Conservation (phyloP, 2,113 vertebrate species). For the Canis aureus region DNA sequence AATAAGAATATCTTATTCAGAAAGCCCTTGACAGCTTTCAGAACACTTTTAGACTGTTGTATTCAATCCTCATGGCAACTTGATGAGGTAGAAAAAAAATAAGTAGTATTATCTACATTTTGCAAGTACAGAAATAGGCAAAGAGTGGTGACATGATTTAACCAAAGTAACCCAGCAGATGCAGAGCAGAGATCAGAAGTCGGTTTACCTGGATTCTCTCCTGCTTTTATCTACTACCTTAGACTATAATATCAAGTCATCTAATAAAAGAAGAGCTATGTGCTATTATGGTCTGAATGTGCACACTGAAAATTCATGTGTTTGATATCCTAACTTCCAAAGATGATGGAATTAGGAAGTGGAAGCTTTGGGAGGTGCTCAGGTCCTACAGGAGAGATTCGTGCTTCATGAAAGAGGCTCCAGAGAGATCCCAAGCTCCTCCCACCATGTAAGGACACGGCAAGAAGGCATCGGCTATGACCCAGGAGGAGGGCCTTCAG, state of each 20-base stretch:
- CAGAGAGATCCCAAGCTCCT: background rate
- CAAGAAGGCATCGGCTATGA: background rate
- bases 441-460: background rate
- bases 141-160: background rate
- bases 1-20: background rate
- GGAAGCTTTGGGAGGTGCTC: background rate
- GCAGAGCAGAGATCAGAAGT: constrained; percentile 57
- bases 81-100: background rate
- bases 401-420: background rate
- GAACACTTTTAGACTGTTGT: background rate
- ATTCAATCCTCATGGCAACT: background rate
- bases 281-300: background rate
- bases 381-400: background rate
- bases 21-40: background rate
- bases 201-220: constrained; percentile 58
- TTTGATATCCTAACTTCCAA: background rate
- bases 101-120: constrained; percentile 20
- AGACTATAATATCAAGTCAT: background rate
- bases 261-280: background rate
- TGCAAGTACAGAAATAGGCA: constrained; percentile 35
- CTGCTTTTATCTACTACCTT: constrained; percentile 48
- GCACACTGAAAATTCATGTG: background rate
- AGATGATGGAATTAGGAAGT: background rate
- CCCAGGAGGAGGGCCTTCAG: background rate
- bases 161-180: constrained; percentile 26